Evolutionary conservation across 2,888 invertebrate species (phyloP).

Genomic region (Amphipoea lucens): DNA sequence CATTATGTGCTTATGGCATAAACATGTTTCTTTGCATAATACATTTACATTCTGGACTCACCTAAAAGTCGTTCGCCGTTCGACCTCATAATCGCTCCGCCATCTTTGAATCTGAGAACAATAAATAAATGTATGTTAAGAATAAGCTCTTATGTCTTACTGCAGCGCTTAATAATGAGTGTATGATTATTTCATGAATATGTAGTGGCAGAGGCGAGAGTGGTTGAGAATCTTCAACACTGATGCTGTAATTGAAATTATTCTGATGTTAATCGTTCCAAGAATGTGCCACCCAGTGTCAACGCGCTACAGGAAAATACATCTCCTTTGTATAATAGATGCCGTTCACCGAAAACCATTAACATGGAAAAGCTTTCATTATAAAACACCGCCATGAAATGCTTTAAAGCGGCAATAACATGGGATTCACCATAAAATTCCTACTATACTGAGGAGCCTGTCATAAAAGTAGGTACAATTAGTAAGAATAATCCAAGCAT

Average conservation of each 20-base stretch:
- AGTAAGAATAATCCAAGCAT: constrained; percentile 44
- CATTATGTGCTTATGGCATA: constrained; percentile 74
- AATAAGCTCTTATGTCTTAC: constrained; percentile 32
- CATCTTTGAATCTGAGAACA: constrained; percentile 85
- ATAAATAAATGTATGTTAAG: constrained; percentile 68
- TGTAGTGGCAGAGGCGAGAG: constrained; percentile 18
- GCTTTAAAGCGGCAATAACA: constrained; percentile 60
- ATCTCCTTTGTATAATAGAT: constrained; percentile 14
- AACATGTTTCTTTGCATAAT: constrained; percentile 73
- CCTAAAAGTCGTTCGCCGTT: constrained; percentile 80
- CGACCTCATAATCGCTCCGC: constrained; percentile 83
- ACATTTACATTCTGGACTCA: constrained; percentile 81
- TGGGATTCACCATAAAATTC: constrained; percentile 67
- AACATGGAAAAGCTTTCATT: constrained; percentile 29
- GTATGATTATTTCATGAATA: constrained; percentile 49
- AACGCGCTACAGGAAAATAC: not conserved
- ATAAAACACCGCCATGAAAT: constrained; percentile 25
- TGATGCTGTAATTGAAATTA: not conserved
- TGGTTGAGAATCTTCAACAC: constrained; percentile 12
- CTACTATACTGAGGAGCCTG: constrained; percentile 21
- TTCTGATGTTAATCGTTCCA: constrained; percentile 2
- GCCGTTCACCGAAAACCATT: constrained; percentile 26
- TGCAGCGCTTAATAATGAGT: constrained; percentile 24
- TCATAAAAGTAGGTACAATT: constrained; percentile 52
- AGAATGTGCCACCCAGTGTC: not conserved